Percentiles rank a stretch among this genome's conserved stretches.
phyloP scores from a whole-genome alignment of 2,113 vertebrate genomes.

The Progne subis region DNA sequence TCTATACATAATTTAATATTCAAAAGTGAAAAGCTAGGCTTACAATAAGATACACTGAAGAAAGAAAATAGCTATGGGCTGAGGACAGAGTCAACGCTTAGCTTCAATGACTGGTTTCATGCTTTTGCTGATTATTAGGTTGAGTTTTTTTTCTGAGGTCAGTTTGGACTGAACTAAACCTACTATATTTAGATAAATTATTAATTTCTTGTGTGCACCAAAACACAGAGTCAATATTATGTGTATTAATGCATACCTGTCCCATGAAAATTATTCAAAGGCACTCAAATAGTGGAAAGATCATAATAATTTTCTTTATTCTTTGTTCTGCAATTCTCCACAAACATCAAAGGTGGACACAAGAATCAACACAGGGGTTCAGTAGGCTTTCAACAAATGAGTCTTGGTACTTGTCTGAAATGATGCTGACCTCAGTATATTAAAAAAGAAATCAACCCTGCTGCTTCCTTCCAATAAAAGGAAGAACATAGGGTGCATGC shows the following conservation, averaged over 20 bases:
- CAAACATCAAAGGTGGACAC: not conserved
- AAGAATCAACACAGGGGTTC: not conserved
- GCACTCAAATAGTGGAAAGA: not conserved
- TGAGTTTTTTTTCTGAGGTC: not conserved
- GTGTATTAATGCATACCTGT: not conserved
- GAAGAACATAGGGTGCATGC: not conserved
- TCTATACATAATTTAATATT: not conserved
- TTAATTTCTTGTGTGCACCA: not conserved
- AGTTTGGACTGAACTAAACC: not conserved
- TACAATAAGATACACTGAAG: not conserved
- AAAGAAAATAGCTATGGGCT: not conserved
- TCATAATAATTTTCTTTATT: not conserved
- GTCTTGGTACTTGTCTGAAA: not conserved
- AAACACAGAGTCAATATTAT: not conserved
- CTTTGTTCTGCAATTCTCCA: not conserved
- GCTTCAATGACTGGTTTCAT: not conserved
- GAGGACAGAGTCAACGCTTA: not conserved
- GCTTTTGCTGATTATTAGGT: not conserved
- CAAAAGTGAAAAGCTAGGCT: not conserved
- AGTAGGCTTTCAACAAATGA: not conserved
- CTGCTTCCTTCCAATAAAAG: not conserved
- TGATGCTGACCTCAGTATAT: not conserved
- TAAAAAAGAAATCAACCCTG: not conserved
- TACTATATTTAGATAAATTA: not conserved
- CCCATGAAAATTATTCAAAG: not conserved